Evolutionary conservation across 2,888 invertebrate genomes (phyloP).

Genomic region (Parascotia fuliginaria): DNA sequence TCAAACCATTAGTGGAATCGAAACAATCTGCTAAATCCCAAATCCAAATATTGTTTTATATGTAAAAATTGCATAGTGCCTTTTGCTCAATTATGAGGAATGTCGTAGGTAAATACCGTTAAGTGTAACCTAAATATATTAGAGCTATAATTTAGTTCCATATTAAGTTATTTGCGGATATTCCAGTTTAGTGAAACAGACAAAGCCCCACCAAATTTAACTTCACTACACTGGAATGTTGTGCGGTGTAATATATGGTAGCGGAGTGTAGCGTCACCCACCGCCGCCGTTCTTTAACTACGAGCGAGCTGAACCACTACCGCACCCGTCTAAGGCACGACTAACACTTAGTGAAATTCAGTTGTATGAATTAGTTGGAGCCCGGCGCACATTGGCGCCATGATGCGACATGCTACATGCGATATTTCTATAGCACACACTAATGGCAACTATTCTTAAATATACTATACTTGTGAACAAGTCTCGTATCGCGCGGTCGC

Average conservation of each 20-base stretch:
- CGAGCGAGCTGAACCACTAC: slow-evolving; percentile 55
- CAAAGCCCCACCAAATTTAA: slow-evolving; percentile 41
- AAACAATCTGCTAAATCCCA: slow-evolving; percentile 60
- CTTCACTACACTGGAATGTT: slow-evolving; percentile 41
- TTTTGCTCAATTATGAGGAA: slow-evolving; percentile 79
- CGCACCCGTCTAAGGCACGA: too few relatives aligned
- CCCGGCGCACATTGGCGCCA: too few relatives aligned
- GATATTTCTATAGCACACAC: too few relatives aligned
- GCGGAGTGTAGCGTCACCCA: slow-evolving; percentile 21
- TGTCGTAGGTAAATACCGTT: slow-evolving; percentile 63
- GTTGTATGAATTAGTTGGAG: too few relatives aligned
- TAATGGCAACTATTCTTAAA: too few relatives aligned
- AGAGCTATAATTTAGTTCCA: slow-evolving; percentile 60
- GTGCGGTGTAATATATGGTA: slow-evolving; percentile 25
- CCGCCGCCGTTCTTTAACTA: slow-evolving; percentile 35
- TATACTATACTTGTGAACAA: too few relatives aligned
- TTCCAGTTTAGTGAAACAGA: slow-evolving; percentile 45
- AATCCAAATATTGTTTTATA: slow-evolving; percentile 69
- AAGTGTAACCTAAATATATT: slow-evolving; percentile 60
- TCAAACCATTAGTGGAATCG: slow-evolving; percentile 54
- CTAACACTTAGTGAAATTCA: too few relatives aligned
- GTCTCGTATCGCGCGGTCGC: too few relatives aligned
- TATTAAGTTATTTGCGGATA: slow-evolving; percentile 40
- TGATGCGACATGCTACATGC: too few relatives aligned
- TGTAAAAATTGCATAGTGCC: slow-evolving; percentile 79